Evolutionary conservation across 2,113 vertebrate genomes (phyloP).

Genomic region (Ammodytes marinus): DNA sequence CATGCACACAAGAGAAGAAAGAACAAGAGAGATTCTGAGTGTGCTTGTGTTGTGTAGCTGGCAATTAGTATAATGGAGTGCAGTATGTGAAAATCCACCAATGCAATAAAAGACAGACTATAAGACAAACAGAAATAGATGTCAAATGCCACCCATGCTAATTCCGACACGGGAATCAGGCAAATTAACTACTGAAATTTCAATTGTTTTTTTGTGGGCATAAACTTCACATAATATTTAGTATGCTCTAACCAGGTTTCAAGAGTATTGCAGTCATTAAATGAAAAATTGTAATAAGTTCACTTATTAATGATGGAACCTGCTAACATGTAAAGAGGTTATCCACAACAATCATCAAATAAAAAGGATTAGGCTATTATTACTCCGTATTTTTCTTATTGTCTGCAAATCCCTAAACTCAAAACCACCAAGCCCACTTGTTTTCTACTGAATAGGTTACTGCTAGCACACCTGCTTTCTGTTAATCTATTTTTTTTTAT

Average conservation of each 20-base stretch:
- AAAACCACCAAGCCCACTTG: background rate
- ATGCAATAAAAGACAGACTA: background rate
- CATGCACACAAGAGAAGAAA: constrained; percentile 5
- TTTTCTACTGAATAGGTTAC: background rate
- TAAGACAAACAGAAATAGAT: background rate
- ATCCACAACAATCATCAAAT: background rate
- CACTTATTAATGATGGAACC: background rate
- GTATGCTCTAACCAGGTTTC: background rate
- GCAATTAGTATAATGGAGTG: constrained; percentile 9
- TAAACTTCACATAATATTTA: background rate
- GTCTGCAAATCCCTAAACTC: background rate
- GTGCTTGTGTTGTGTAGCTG: constrained; percentile 27
- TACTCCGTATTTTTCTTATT: background rate
- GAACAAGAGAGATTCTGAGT: background rate
- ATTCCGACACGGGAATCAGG: background rate
- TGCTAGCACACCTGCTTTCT: background rate
- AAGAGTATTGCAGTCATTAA: background rate
- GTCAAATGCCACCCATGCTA: background rate
- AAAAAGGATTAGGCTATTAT: background rate
- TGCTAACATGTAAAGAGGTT: background rate
- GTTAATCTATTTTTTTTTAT: background rate
- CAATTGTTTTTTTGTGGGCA: background rate
- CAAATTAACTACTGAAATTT: background rate
- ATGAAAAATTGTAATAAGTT: background rate
- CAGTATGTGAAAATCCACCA: background rate